Evolutionary conservation across 2,113 vertebrate species (phyloP), one percentile per base, ranked within the genome.

Genomic region (Saguinus imperator): DNA sequence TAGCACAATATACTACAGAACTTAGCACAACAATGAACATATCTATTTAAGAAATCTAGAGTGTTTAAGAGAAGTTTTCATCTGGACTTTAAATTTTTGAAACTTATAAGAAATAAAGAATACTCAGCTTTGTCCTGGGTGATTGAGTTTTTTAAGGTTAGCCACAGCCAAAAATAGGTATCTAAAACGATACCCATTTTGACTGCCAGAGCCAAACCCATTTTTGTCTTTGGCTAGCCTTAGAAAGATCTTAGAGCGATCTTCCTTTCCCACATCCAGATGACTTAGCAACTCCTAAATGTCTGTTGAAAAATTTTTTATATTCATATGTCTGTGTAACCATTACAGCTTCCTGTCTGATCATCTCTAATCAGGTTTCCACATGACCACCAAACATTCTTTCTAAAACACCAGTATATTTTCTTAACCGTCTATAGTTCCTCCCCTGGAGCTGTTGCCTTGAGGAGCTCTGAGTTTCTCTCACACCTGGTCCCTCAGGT

Each of bases 11-110:
- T 17, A 18, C 89, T 48, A 25, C 16, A 79, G n/a, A 61, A 50
- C 20, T 61, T 13, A 83, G 35, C 32, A 13, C 50, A 25, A n/a
- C n/a, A 25, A 25, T 45, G 40, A 75, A 27, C 11, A 13, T 82
- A 43, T 73, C 21, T 82, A 14, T 48, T 85, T 89, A 80, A 92
- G 57, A 76, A 81, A 18, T 83, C n/a, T 5, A 57, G 29, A 32
- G 13, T 72, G 35, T 86, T 91, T 88, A 23, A 85, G 82, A 83
- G 55, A 68, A 68, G 17, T 75, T 95, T 91, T 96, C 72, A 55
- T 76, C 57, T 82, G 35, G 52, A 70, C 21, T 86, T 72, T 70
- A 84, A 27, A 80, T 6, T 83, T 95, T 87, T 76, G 75, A 77
- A 93, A 50, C 32, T 72, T 81, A 5, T 3, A 68, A 80, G 35